phyloP scores from a whole-genome alignment of 2,113 vertebrate genomes.

The Cyprinodon tularosa region DNA sequence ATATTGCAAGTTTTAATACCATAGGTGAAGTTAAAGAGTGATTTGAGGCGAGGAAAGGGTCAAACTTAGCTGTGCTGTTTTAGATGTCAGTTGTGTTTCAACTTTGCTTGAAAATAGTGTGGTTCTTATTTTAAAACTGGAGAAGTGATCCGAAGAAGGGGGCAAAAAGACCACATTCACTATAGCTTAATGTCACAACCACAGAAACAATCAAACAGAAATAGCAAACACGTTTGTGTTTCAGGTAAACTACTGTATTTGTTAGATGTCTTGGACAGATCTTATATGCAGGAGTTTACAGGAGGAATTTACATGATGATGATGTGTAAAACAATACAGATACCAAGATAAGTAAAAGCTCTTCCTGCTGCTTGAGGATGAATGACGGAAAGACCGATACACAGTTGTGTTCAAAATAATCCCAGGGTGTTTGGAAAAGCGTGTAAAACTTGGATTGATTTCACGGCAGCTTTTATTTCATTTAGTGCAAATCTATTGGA shows the following conservation, averaged over 20 bases:
- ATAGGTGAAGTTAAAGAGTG: background rate
- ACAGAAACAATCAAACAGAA: background rate
- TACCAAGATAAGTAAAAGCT: conserved; percentile 45
- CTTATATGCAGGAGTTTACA: conserved; percentile 42
- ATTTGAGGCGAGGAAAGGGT: background rate
- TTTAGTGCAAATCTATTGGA: background rate
- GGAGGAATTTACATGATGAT: conserved; percentile 22
- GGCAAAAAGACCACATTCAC: background rate
- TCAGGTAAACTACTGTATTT: conserved; percentile 63
- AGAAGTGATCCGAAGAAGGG: background rate
- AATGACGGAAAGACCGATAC: conserved; percentile 38
- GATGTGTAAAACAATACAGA: conserved; percentile 46
- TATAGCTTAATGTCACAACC: background rate
- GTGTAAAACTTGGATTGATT: background rate
- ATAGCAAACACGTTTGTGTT: background rate
- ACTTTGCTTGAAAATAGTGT: background rate
- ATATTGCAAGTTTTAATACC: background rate
- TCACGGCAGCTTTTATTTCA: background rate
- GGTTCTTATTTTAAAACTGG: background rate
- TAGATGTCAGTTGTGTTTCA: background rate
- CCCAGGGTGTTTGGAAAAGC: background rate
- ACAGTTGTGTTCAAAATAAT: conserved; percentile 11
- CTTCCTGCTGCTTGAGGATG: conserved; percentile 28
- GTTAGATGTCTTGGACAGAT: conserved; percentile 57
- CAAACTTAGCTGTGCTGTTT: background rate